Evolutionary conservation across 1,140 invertebrate species (phyloP).

Genomic region (Acromyrmex heyeri): DNA sequence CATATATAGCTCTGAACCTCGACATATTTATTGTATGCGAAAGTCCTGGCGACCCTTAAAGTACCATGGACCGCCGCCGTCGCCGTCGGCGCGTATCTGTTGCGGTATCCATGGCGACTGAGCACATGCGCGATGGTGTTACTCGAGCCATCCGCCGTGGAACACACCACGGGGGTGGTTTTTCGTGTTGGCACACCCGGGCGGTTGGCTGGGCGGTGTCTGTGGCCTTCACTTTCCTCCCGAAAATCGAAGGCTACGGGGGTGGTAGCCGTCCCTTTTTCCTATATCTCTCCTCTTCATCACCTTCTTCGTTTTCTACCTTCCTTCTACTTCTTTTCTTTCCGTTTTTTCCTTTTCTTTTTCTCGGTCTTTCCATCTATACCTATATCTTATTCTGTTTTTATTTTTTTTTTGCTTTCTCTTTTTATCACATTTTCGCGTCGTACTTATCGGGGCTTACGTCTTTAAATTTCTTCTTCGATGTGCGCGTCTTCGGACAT

Average conservation of each 20-base stretch:
- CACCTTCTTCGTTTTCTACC: constrained; percentile 21
- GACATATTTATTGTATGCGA: constrained; percentile 15
- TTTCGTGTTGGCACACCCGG: constrained; percentile 83
- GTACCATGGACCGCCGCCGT: constrained; percentile 52
- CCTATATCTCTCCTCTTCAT: constrained; percentile 37
- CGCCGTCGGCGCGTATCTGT: constrained; percentile 51
- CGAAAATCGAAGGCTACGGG: constrained; percentile 77
- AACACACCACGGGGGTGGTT: constrained; percentile 79
- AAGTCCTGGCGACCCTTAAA: constrained; percentile 56
- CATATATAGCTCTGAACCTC: neutral
- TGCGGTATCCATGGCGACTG: constrained; percentile 69
- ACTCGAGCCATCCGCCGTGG: constrained; percentile 76
- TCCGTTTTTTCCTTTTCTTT: neutral
- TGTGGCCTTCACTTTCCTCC: constrained; percentile 77
- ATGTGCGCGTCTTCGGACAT: neutral
- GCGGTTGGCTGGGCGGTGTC: constrained; percentile 85
- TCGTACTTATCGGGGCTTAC: neutral
- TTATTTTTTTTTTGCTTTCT: neutral
- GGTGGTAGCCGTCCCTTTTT: constrained; percentile 68
- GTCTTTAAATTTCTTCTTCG: neutral
- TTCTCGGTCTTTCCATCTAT: neutral
- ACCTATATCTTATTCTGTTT: neutral
- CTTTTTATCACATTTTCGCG: neutral
- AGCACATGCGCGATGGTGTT: constrained; percentile 73
- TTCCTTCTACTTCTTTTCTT: constrained; percentile 2